Conservation (phyloP, 2,888 invertebrate species). For the Aphidius colemani region DNA sequence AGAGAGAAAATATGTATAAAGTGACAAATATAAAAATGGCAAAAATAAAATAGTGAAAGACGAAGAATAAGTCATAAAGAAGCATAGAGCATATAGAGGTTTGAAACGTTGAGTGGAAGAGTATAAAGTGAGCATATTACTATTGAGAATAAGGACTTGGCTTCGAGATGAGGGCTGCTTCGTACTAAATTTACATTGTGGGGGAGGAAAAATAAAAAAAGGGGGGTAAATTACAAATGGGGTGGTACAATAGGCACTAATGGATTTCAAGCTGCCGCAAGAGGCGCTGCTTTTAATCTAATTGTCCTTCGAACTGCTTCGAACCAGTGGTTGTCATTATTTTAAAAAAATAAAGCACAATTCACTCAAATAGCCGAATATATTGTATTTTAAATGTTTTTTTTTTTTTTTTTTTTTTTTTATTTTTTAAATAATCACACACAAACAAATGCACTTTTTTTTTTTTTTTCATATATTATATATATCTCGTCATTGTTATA, state of each 20-base stretch:
- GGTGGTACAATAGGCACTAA: constrained; percentile 60
- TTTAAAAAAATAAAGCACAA: constrained; percentile 4
- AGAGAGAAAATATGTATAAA: constrained; percentile 35
- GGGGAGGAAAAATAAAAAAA: constrained; percentile 43
- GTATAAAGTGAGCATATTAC: constrained; percentile 61
- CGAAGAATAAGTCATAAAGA: constrained; percentile 24
- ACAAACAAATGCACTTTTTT: too few species aligned
- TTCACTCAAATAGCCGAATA: background rate
- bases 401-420: background rate
- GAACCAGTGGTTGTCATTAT: constrained; percentile 30
- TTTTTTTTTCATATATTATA: too few species aligned
- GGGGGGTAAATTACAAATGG: constrained; percentile 53
- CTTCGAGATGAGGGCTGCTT: constrained; percentile 49
- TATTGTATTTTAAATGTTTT: too few species aligned
- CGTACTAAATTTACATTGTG: constrained; percentile 24
- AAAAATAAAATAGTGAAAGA: constrained; percentile 19
- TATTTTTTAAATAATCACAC: too few species aligned
- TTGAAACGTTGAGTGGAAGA: constrained; percentile 38
- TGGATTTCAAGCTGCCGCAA: constrained; percentile 60
- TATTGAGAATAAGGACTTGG: constrained; percentile 61
- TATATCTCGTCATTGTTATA: too few species aligned
- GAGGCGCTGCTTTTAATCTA: constrained; percentile 61
- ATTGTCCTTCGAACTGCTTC: constrained; percentile 57
- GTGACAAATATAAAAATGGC: background rate
- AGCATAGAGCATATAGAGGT: constrained; percentile 28